Conservation (phyloP, 2,113 vertebrate species). For the Pluvianellus socialis region DNA sequence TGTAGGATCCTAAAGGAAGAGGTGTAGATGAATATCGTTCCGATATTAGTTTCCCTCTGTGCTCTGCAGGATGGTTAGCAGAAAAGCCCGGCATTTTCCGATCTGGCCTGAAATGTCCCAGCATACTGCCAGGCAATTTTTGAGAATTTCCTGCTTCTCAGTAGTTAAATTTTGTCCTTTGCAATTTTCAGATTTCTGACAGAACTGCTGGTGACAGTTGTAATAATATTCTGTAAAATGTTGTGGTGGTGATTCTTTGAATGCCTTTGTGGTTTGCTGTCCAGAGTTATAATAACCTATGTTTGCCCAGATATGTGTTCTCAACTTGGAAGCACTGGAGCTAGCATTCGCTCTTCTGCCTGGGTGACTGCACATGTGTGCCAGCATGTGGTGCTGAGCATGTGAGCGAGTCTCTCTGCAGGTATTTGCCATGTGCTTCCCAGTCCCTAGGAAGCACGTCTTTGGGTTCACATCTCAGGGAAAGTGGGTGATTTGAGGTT, state of each 20-base stretch:
- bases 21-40: not conserved
- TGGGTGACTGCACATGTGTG: not conserved
- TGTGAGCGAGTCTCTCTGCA: not conserved
- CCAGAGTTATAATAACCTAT: conserved; percentile 62
- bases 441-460: not conserved
- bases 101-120: not conserved
- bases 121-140: not conserved
- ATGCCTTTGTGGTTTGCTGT: conserved; percentile 65
- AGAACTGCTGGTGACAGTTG: conserved; percentile 59
- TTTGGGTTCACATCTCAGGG: not conserved
- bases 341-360: not conserved
- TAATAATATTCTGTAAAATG: conserved; percentile 65
- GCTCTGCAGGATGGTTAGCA: not conserved
- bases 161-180: conserved; percentile 57
- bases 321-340: conserved; percentile 25
- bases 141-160: conserved; percentile 38
- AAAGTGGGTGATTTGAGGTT: not conserved
- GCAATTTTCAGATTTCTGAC: conserved; percentile 58
- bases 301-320: conserved; percentile 59
- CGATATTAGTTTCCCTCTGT: not conserved
- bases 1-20: not conserved
- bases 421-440: not conserved
- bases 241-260: conserved; percentile 67
- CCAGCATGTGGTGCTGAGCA: not conserved
- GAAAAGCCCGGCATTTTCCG: not conserved